A percentile compares a stretch with the other conserved stretches of the same genome.
Evolutionary conservation across 2,113 vertebrate species (phyloP).

Genomic region (Ranitomeya variabilis): DNA sequence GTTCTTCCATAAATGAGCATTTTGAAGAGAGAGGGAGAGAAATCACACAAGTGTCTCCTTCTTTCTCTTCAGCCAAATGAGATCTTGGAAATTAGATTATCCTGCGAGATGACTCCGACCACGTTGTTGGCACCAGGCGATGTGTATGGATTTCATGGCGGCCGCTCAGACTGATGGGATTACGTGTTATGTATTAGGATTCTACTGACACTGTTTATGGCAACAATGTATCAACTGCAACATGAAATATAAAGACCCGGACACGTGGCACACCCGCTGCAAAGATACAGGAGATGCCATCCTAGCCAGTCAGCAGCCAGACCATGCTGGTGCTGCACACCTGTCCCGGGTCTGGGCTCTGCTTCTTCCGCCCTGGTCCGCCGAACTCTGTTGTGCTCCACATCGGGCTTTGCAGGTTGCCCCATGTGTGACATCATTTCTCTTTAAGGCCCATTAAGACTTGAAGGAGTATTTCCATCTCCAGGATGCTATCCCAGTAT

Average conservation of each 20-base stretch:
- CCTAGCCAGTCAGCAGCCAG: too few relatives aligned
- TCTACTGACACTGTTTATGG: constrained; percentile 25
- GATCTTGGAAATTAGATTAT: constrained; percentile 61
- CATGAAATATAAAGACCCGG: background rate
- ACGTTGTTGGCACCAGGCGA: background rate
- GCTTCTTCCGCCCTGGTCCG: too few relatives aligned
- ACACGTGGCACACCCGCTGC: too few relatives aligned
- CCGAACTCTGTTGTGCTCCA: too few relatives aligned
- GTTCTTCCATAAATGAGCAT: constrained; percentile 69
- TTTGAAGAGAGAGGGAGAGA: constrained; percentile 53
- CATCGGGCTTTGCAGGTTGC: too few relatives aligned
- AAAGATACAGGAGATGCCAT: too few relatives aligned
- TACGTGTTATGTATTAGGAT: background rate
- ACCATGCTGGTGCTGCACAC: too few relatives aligned
- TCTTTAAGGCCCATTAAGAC: too few relatives aligned
- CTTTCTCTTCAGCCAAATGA: constrained; percentile 61
- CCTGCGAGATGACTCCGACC: background rate
- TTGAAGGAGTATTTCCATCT: too few relatives aligned
- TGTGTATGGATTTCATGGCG: background rate
- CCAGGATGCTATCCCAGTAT: too few relatives aligned
- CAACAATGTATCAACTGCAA: constrained; percentile 3
- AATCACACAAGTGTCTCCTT: constrained; percentile 48
- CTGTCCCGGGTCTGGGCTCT: too few relatives aligned
- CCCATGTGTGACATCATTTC: too few relatives aligned
- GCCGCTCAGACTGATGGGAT: background rate